Percentiles rank a stretch among this genome's conserved stretches.
Evolutionary conservation across 2,888 invertebrate genomes (phyloP).

Genomic region (Dolichopus griseipennis): DNA sequence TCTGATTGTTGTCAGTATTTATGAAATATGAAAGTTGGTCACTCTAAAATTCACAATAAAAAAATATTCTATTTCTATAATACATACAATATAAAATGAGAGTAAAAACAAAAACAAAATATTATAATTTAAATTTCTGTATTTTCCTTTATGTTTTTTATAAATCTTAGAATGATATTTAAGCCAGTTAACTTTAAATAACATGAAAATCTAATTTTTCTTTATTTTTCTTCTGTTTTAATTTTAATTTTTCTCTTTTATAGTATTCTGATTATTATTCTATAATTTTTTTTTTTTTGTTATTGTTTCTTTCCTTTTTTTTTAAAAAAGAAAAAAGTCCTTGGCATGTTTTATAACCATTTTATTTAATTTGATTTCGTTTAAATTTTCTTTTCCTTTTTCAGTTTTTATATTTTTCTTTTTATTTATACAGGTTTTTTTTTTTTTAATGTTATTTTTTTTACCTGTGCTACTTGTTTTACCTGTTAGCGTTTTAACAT

Average conservation of each 20-base stretch:
- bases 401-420: background rate
- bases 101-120: too few relatives aligned
- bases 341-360: slow-evolving; percentile 6
- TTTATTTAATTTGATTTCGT: slow-evolving; percentile 3
- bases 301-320: too few relatives aligned
- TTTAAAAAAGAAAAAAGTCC: too few relatives aligned
- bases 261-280: too few relatives aligned
- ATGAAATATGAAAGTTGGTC: too few relatives aligned
- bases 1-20: too few relatives aligned
- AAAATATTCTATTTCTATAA: too few relatives aligned
- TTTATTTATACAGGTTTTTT: background rate
- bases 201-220: background rate
- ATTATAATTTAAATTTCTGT: background rate
- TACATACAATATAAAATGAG: too few relatives aligned
- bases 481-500: background rate
- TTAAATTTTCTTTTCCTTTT: background rate
- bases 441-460: too few relatives aligned
- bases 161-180: background rate
- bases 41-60: too few relatives aligned
- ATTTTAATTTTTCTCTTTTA: background rate
- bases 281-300: too few relatives aligned
- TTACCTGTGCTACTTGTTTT: too few relatives aligned
- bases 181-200: background rate
- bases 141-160: background rate
- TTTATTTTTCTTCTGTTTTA: background rate